Evolutionary conservation across 2,888 invertebrate species (phyloP), one percentile per base, ranked within the genome.

Genomic region (Cheilosia vulpina): DNA sequence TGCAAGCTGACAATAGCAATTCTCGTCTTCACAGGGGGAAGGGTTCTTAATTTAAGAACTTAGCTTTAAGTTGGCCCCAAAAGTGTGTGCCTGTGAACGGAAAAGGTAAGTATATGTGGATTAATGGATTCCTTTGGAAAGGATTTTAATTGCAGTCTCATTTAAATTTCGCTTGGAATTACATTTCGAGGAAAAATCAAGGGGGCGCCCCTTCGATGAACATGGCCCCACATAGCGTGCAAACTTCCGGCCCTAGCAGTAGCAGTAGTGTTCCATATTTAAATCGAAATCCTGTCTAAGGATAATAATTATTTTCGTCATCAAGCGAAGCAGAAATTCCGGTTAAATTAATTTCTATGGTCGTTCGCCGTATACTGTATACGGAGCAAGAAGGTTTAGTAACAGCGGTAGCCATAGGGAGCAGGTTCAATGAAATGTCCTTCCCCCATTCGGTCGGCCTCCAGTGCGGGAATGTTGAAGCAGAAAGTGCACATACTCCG

Each of bases 301-400:
- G 75, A 80, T 72, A 53, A 71, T 76, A 55, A 80, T 85, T 80
- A 76, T 76, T 71, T 80, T 76, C 80, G 43, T 55, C 71, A 71
- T 66, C 84, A 76, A 80, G 52, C 76, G 80, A 66, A 66, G 55
- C 66, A 71, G 71, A 80, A 71, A 80, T 85, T 85, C 80, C 80
- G 71, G 80, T 85, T 76, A 85, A 85, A 85, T 85, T 80, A 85
- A 85, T 80, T 80, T 85, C 80, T 72, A 76, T 80, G 65, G 47
- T 53, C 58, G 62, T 62, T 58, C 21, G 15, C 27, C 27, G 27
- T 27, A 27, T 6, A 27, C 6, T 27, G n/a, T n/a, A n/a, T n/a
- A n/a, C n/a, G 27, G 27, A 27, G 31, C 47, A 57, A 17, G 55
- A 27, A 34, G 45, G 15, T 65, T 43, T 34, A 57, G 63, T 57